Base-by-base conservation (phyloP, 1,140 invertebrate genomes). In the Eriosoma lanigerum region DNA sequence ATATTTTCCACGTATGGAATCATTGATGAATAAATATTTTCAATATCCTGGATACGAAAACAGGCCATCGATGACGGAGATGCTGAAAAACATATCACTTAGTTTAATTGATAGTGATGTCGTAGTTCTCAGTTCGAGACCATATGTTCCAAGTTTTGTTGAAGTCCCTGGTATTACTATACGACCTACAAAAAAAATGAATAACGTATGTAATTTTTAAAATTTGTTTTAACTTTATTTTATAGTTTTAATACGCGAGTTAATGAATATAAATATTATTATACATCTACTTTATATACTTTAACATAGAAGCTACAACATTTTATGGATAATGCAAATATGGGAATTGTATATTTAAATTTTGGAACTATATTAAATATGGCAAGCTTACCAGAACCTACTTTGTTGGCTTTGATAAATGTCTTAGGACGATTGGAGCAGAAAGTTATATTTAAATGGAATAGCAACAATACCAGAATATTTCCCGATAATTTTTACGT, bases 161-260 rank as follows among this genome's bases (percentile, higher is more conserved):
- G 89, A 90, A 85, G 86, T 91, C 24, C 89, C 88, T 10, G 90
- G 90, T 19, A 83, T 91, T 10, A 89, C 90, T 81, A 82, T 88
- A 3, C 82, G 84, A 9, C 84, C 75, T 1, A 44, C 82, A 5
- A 83, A 84, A 24, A 73, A 82, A 48, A 72, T 86, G 26, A 83
- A 83, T 29, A 70, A 82, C 13, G 81, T 81, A 29, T n/a, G n/a
- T n/a, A n/a, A n/a, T n/a, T n/a, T n/a, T n/a, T n/a, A n/a, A n/a
- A n/a, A 26, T 24, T 0, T 70, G 0, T 70, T 44, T 46, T 24
- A 3, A 50, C 26, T 24, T 48, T 0, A 48, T 15, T 26, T 58
- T 5, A 12, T 26, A 21, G n/a, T 24, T 32, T 26, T 12, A 58
- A 19, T 19, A 62, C 0, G 17, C n/a, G n/a, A n/a, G n/a, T n/a